These are phyloP conservation scores for Gallinago paraguaiae DNA, from an alignment of 2,113 vertebrate genomes.

Conservation along the genomic window DNA sequence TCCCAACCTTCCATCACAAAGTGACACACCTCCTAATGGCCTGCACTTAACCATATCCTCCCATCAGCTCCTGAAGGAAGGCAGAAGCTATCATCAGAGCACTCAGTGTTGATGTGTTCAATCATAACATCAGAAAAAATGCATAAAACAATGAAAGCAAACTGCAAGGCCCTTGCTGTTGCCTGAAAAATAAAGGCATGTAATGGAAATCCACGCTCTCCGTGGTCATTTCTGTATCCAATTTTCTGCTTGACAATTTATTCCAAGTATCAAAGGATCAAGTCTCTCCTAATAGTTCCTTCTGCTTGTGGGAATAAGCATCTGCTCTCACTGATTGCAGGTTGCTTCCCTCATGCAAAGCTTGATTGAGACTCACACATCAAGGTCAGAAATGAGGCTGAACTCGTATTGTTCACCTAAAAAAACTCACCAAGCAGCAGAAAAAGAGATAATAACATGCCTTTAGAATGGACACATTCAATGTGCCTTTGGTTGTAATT, in stretches of 20 bases:
- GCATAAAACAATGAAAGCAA: neutral
- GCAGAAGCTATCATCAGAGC: neutral
- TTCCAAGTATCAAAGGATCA: neutral
- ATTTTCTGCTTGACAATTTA: neutral
- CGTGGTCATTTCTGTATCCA: accelerated
- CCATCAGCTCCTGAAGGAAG: neutral
- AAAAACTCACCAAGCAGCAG: neutral
- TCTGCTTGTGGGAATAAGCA: neutral
- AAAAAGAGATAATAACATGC: neutral
- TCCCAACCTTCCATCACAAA: neutral
- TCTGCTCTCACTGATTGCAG: neutral
- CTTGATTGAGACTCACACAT: neutral
- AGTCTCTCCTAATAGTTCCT: neutral
- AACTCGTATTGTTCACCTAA: neutral
- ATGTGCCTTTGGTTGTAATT: neutral
- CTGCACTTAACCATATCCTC: neutral
- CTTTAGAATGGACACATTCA: neutral
- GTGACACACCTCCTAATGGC: neutral
- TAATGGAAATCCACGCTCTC: neutral
- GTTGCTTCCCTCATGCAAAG: neutral
- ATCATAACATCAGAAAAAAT: neutral
- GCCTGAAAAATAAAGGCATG: neutral
- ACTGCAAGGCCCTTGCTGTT: neutral
- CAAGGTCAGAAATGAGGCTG: neutral
- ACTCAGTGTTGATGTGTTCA: neutral